These are phyloP conservation scores for Momotus momota DNA, from an alignment of 2,797 vertebrate genomes.

Conservation along the genomic window DNA sequence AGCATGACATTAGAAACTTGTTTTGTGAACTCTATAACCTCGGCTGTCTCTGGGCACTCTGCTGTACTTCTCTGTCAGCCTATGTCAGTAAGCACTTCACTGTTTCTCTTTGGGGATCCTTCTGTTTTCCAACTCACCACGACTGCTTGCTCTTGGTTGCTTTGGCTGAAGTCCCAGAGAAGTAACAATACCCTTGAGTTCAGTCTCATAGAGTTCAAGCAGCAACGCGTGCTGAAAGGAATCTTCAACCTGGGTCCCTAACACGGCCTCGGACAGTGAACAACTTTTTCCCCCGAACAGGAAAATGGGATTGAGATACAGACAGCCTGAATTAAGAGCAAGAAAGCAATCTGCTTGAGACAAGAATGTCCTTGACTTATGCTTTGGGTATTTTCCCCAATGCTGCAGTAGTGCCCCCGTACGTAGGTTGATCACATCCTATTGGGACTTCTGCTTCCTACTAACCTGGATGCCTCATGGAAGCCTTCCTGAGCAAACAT, in stretches of 20 bases:
- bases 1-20: neutral
- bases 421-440: neutral
- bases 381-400: neutral
- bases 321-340: neutral
- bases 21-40: neutral
- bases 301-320: neutral
- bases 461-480: neutral
- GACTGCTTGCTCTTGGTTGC: neutral
- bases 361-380: neutral
- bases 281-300: fast-evolving
- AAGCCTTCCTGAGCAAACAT: neutral
- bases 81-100: neutral
- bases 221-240: neutral
- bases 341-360: neutral
- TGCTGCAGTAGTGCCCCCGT: neutral
- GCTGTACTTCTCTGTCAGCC: neutral
- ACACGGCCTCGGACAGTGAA: neutral
- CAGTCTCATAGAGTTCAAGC: neutral
- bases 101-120: conserved; percentile 1
- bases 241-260: neutral
- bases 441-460: neutral
- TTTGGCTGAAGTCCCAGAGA: neutral
- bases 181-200: neutral
- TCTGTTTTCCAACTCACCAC: neutral
- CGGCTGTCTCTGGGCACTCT: neutral